A percentile compares a stretch with the other conserved stretches of the same genome.
phyloP scores from a whole-genome alignment of 1,140 invertebrate genomes.

The Gerris buenoi region DNA sequence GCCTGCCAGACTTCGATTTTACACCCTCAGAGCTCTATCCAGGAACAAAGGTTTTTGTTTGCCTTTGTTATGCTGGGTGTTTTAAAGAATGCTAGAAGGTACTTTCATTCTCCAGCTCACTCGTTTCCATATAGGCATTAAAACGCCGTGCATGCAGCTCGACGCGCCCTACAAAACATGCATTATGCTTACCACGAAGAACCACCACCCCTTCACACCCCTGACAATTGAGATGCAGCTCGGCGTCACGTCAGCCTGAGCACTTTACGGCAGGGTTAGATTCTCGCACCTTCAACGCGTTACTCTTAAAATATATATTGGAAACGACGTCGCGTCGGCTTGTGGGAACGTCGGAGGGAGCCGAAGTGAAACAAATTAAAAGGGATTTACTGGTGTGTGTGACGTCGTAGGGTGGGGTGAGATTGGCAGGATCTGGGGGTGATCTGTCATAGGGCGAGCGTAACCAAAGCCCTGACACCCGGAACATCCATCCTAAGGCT shows the following conservation, averaged over 20 bases:
- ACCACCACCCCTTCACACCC: not conserved
- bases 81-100: too few relatives aligned
- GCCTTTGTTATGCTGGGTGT: too few relatives aligned
- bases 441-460: not conserved
- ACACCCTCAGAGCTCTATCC: too few relatives aligned
- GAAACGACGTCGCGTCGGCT: not conserved
- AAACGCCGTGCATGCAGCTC: too few relatives aligned
- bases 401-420: not conserved
- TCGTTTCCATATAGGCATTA: too few relatives aligned
- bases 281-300: not conserved
- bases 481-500: not conserved
- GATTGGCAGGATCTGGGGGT: not conserved
- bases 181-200: too few relatives aligned
- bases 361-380: not conserved
- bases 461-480: not conserved
- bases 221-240: too few relatives aligned
- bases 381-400: not conserved
- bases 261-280: not conserved
- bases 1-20: too few relatives aligned
- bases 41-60: too few relatives aligned
- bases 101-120: too few relatives aligned
- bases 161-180: too few relatives aligned
- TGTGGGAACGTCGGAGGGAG: not conserved
- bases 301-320: not conserved
- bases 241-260: too few relatives aligned